phyloP scores from a whole-genome alignment of 1,140 invertebrate species.

The Megalonaias nervosa region DNA sequence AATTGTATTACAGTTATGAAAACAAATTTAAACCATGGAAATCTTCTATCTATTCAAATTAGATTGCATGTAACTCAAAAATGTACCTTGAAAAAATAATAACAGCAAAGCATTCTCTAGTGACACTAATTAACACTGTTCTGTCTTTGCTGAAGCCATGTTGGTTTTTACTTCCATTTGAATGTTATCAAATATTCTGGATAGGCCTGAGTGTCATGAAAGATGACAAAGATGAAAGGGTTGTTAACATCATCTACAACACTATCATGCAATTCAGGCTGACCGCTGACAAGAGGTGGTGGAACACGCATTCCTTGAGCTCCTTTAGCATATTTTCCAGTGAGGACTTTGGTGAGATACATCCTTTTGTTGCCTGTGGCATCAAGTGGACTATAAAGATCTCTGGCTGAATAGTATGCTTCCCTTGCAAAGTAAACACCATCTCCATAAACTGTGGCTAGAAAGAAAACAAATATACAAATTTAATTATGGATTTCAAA shows the following conservation, averaged over 20 bases:
- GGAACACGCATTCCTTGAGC: conserved; percentile 13
- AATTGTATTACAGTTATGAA: too few species aligned
- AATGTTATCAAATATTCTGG: conserved; percentile 50
- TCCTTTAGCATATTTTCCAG: conserved; percentile 35
- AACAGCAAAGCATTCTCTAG: too few species aligned
- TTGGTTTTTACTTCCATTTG: background rate
- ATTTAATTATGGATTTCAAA: too few species aligned
- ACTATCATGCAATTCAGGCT: conserved; percentile 38
- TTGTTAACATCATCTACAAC: conserved; percentile 40
- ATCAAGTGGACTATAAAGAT: conserved; percentile 2
- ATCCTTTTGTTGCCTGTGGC: conserved; percentile 21
- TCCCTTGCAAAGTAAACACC: conserved; percentile 35
- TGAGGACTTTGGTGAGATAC: conserved; percentile 38
- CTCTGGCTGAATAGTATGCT: conserved; percentile 22
- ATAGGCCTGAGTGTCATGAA: conserved; percentile 51
- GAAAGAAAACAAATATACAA: background rate
- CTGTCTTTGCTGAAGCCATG: too few species aligned
- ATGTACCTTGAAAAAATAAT: too few species aligned
- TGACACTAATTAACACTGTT: too few species aligned
- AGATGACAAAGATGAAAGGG: conserved; percentile 50
- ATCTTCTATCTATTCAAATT: too few species aligned
- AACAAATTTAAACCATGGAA: too few species aligned
- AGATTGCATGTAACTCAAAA: too few species aligned
- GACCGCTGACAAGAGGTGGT: conserved; percentile 11
- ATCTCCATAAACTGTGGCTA: conserved; percentile 18